Conservation (phyloP, 1,140 invertebrate genomes). For the Platorchestia sp. region DNA sequence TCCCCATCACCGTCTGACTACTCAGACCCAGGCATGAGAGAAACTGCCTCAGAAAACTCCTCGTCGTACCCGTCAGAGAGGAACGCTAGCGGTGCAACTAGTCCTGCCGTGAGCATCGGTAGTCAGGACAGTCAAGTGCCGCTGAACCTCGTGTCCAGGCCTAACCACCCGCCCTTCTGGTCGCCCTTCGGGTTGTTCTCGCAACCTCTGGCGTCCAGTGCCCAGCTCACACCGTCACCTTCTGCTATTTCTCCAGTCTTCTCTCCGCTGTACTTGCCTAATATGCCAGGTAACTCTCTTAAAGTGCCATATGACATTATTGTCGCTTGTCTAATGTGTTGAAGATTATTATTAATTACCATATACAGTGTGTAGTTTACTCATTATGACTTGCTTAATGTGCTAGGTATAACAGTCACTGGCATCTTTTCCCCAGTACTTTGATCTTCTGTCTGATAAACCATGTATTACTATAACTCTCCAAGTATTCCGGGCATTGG, state of each 20-base stretch:
- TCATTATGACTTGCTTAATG: too few species aligned
- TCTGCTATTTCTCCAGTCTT: conserved; percentile 74
- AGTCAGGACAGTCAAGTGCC: conserved; percentile 62
- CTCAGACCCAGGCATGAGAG: conserved; percentile 62
- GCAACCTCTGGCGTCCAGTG: conserved; percentile 80
- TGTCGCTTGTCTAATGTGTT: not conserved
- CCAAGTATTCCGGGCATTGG: too few species aligned
- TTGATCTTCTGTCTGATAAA: too few species aligned
- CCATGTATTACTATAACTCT: too few species aligned
- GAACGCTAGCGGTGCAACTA: conserved; percentile 58
- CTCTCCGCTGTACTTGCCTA: conserved; percentile 84
- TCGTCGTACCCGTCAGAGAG: conserved; percentile 61
- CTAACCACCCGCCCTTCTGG: conserved; percentile 71
- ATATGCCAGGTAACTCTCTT: conserved; percentile 81
- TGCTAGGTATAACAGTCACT: too few species aligned
- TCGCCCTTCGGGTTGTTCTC: conserved; percentile 75
- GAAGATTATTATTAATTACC: too few species aligned
- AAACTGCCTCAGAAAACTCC: conserved; percentile 27
- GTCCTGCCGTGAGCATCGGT: conserved; percentile 61
- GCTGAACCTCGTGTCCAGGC: conserved; percentile 63
- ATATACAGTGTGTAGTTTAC: too few species aligned
- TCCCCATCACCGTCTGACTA: conserved; percentile 67
- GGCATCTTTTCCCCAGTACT: too few species aligned
- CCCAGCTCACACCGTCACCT: conserved; percentile 76
- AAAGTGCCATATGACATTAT: not conserved